phyloP scores from a whole-genome alignment of 2,797 vertebrate species.

The Ciconia nigra region DNA sequence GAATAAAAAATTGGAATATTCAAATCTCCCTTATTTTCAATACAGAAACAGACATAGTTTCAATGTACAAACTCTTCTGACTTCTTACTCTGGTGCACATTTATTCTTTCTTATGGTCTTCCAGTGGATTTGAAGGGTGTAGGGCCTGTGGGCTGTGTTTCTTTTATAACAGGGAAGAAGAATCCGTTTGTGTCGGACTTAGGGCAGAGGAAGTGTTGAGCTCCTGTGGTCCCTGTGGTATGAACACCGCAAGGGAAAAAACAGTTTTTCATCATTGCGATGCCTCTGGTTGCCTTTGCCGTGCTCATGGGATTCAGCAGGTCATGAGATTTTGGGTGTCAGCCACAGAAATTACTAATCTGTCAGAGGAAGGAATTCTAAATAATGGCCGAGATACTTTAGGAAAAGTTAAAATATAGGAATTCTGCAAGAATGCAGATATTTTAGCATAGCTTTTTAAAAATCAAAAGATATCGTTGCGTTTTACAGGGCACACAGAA shows the following conservation, averaged over 20 bases:
- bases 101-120: not conserved
- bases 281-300: not conserved
- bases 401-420: not conserved
- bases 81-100: not conserved
- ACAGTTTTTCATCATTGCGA: rapidly evolving
- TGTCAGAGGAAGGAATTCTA: not conserved
- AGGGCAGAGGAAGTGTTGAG: not conserved
- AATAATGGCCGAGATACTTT: not conserved
- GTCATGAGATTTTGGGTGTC: not conserved
- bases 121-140: not conserved
- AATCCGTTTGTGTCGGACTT: not conserved
- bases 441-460: not conserved
- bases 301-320: not conserved
- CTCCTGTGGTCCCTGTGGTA: not conserved
- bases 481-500: not conserved
- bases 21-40: not conserved
- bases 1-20: not conserved
- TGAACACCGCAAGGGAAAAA: not conserved
- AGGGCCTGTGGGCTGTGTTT: not conserved
- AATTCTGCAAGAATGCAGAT: not conserved
- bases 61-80: not conserved
- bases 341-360: not conserved
- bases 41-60: not conserved
- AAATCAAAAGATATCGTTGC: not conserved
- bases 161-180: not conserved